Base-by-base conservation (phyloP, 2,888 invertebrate species). In the Xylophagus ater region DNA sequence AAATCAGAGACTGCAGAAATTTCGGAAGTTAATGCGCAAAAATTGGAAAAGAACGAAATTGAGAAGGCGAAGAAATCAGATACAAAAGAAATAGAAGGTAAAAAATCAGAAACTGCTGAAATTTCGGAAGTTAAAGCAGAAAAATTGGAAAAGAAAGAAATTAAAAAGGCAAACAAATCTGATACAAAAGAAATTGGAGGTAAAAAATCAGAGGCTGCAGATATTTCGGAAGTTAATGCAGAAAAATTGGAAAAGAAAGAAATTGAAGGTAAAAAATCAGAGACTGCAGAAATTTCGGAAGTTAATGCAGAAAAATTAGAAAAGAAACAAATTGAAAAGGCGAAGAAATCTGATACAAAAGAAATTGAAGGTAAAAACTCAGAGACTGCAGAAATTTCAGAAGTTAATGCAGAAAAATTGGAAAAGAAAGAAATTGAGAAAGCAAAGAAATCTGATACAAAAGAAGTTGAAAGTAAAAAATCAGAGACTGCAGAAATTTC, bases 321-420 rank as follows among this genome's bases (percentile, higher is more conserved):
- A 18, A 30, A 19, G 40, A 45, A 26, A 47, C 18, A 26, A 45
- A 23, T 43, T 48, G 29, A 39, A 44, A 37, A 37, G 34, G 47
- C 44, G 41, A 14, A 41, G 40, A 45, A 35, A 30, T 39, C 42
- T 26, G 40, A 45, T 36, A 40, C 47, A 35, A 37, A 34, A 30
- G 37, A 43, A 37, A 31, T 34, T 25, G 37, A 30, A 15, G 29
- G 39, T 14, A 41, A 47, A 34, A 37, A 40, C n/a, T 15, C 23
- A 13, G 40, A 46, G 35, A 31, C 37, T 17, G 34, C 40, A 30
- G 43, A 43, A 33, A 37, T 42, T 36, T 30, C 42, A 40, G 43
- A 47, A 31, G 39, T 41, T 33, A n/a, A n/a, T n/a, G n/a, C n/a
- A n/a, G n/a, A n/a, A n/a, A n/a, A n/a, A n/a, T n/a, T n/a, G n/a